phyloP scores from a whole-genome alignment of 53 echinoderm and acorn worm genomes.

The Holothuria leucospilota region DNA sequence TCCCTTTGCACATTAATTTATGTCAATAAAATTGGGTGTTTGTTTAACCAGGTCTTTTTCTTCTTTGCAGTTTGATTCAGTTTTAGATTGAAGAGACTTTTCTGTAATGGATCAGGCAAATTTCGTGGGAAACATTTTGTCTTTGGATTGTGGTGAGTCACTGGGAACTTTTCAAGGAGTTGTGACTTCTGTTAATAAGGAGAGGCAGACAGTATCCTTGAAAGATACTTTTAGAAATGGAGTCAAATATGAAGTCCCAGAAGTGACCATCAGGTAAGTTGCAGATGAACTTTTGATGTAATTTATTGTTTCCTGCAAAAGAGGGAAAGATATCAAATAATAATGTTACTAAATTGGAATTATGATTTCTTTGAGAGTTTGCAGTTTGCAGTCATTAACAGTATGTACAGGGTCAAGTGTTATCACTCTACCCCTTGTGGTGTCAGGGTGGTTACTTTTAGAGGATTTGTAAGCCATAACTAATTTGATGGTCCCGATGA shows the following conservation, averaged over 20 bases:
- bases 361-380: too few relatives aligned
- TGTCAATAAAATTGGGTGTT: too few relatives aligned
- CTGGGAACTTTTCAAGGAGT: slow-evolving; percentile 96
- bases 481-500: too few relatives aligned
- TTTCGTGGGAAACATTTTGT: slow-evolving; percentile 89
- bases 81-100: too few relatives aligned
- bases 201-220: slow-evolving; percentile 84
- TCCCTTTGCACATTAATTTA: too few relatives aligned
- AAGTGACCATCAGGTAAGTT: slow-evolving; percentile 87
- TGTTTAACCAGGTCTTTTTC: too few relatives aligned
- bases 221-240: slow-evolving; percentile 90
- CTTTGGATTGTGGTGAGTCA: slow-evolving; percentile 86
- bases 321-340: slow-evolving; percentile 54
- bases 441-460: too few relatives aligned
- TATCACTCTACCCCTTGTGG: too few relatives aligned
- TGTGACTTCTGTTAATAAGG: slow-evolving; percentile 79
- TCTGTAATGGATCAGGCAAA: slow-evolving; percentile 67
- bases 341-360: not conserved
- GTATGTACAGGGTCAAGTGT: too few relatives aligned
- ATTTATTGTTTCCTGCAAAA: slow-evolving; percentile 70
- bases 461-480: too few relatives aligned
- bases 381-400: too few relatives aligned
- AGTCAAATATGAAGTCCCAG: slow-evolving; percentile 83
- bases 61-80: too few relatives aligned
- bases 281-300: slow-evolving; percentile 71